Base-by-base conservation (phyloP, 2,797 vertebrate species). In the Myotis pilosus region DNA sequence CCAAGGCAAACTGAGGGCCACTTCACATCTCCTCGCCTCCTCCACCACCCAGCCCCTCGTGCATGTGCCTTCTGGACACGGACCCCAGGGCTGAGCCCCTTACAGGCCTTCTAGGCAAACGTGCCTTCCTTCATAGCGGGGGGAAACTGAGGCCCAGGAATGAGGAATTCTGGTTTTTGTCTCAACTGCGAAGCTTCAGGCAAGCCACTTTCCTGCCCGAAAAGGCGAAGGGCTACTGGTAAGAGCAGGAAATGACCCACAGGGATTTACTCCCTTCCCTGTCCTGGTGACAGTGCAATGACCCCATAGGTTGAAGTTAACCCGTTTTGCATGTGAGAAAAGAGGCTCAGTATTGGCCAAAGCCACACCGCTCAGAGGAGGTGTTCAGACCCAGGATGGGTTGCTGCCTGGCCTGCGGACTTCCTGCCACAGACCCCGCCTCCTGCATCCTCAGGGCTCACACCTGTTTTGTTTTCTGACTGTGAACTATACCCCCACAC, bases 1-100 rank as follows among this genome's bases (percentile, higher is more conserved):
- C 30, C 0, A 13, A 25, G 33, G 19, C n/a, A 12, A 60, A 17
- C 13, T 19, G 38, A 53, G 47, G 10, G n/a, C 44, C 71, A 9
- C 38, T 66, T 51, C 68, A 28, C 41, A 19, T 1, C 44, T 11
- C 16, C 20, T 62, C 57, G 12, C 57, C 28, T 28, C 57, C 25
- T 12, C 1, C 25, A 13, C n/a, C 12, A 12, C 12, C 23, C 11
- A 28, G 11, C 7, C 28, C 8, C 2, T 6, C 41, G 22, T 1
- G 23, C 41, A 28, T 36, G 3, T 11, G 38, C 33, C 12, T 68
- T 38, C 41, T 1, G 55, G 17, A 22, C 41, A 1, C 7, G 0
- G 55, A 28, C 6, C n/a, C 16, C 5, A 5, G 64, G 12, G 9
- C 80, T 11, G 69, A 68, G 66, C 8, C 7, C 60, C 25, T 71